Conservation (phyloP, 2,888 invertebrate genomes). For the Cerceris rybyensis region DNA sequence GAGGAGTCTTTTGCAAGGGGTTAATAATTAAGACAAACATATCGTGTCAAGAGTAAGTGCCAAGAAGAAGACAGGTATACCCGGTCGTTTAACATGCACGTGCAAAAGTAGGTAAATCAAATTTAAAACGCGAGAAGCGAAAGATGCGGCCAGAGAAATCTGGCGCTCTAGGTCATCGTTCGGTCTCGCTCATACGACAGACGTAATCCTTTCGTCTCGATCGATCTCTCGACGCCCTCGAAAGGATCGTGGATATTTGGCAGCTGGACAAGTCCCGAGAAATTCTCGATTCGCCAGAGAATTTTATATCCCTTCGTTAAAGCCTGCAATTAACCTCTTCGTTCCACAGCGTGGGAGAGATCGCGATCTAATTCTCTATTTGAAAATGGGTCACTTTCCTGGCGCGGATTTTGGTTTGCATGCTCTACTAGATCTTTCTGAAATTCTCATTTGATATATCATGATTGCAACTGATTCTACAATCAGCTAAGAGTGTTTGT, state of each 20-base stretch:
- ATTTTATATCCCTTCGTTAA: background rate
- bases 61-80: constrained; percentile 30
- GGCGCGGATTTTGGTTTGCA: too few relatives aligned
- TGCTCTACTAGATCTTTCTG: too few relatives aligned
- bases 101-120: constrained; percentile 70
- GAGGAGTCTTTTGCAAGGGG: too few relatives aligned
- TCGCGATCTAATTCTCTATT: too few relatives aligned
- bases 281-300: background rate
- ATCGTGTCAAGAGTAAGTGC: background rate
- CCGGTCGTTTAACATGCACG: constrained; percentile 33
- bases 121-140: constrained; percentile 56
- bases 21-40: too few relatives aligned
- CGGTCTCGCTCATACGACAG: background rate
- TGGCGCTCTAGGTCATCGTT: constrained; percentile 74
- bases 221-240: background rate
- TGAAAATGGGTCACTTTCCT: too few relatives aligned
- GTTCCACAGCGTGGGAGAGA: too few relatives aligned
- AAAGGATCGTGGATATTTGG: background rate
- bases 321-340: background rate
- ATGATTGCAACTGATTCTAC: too few relatives aligned
- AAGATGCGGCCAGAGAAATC: constrained; percentile 71
- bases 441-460: too few relatives aligned
- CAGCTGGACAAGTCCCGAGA: background rate
- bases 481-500: too few relatives aligned
- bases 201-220: background rate